Evolutionary conservation across 2,888 invertebrate species (phyloP).

Genomic region (Silvanus unidentatus): DNA sequence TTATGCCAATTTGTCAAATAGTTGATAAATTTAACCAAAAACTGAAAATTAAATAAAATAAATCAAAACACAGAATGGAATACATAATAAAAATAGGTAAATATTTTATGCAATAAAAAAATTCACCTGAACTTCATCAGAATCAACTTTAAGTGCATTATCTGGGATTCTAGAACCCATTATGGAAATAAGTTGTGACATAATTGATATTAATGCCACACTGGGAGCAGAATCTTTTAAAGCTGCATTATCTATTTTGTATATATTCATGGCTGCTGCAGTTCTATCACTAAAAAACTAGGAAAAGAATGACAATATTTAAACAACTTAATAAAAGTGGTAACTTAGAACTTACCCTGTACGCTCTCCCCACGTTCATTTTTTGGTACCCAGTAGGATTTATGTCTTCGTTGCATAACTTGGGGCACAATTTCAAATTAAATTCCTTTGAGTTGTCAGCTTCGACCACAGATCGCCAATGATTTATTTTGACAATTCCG

Average conservation of each 20-base stretch:
- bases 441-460: conserved; percentile 2
- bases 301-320: too few species aligned
- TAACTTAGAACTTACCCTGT: conserved; percentile 4
- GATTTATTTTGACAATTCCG: conserved; percentile 6
- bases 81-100: too few species aligned
- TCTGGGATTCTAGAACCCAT: not conserved
- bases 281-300: conserved; percentile 9
- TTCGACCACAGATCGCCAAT: conserved; percentile 8
- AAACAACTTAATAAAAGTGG: too few species aligned
- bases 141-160: not conserved
- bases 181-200: too few species aligned
- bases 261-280: conserved; percentile 7
- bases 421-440: conserved; percentile 6
- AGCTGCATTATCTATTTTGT: not conserved
- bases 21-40: conserved; percentile 2
- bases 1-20: not conserved
- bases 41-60: conserved; percentile 1
- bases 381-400: conserved; percentile 10
- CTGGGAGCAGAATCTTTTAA: not conserved
- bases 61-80: too few species aligned
- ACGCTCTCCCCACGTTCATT: conserved; percentile 12
- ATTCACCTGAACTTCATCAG: conserved; percentile 3
- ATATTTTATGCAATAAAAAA: not conserved
- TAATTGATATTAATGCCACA: too few species aligned
- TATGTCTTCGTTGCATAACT: conserved; percentile 6